These are phyloP conservation scores for Drosophila nebulosa DNA, from an alignment of 1,140 invertebrate genomes.

Conservation along the genomic window DNA sequence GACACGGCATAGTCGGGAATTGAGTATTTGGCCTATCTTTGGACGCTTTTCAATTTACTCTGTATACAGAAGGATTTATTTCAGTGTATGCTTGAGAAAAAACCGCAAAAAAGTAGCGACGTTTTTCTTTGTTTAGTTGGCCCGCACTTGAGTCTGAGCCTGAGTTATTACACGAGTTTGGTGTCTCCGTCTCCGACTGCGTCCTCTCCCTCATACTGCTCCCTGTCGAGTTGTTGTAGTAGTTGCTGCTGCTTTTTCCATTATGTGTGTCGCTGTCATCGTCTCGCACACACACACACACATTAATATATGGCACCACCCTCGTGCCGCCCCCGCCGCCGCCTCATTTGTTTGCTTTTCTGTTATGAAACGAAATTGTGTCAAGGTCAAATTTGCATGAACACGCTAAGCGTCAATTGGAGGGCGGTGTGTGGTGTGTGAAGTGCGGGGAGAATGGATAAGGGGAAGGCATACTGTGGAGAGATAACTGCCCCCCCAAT, in stretches of 20 bases:
- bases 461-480: not conserved
- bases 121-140: constrained; percentile 45
- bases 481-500: not conserved
- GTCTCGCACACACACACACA: constrained; percentile 30
- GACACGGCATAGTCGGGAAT: too few relatives aligned
- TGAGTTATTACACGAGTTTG: constrained; percentile 67
- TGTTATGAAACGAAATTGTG: constrained; percentile 77
- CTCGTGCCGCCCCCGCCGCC: constrained; percentile 24
- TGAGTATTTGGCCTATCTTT: too few relatives aligned
- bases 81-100: constrained; percentile 11
- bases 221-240: too few relatives aligned
- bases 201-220: constrained; percentile 19
- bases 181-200: constrained; percentile 41
- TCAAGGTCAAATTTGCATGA: constrained; percentile 78
- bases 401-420: constrained; percentile 60
- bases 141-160: constrained; percentile 57
- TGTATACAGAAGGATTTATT: not conserved
- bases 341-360: constrained; percentile 71
- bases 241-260: not conserved
- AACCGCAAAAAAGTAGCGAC: constrained; percentile 20
- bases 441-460: too few relatives aligned
- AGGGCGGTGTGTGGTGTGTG: not conserved
- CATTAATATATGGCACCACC: constrained; percentile 17
- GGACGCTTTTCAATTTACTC: too few relatives aligned
- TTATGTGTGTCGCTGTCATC: constrained; percentile 43